Percentiles rank a stretch among this genome's conserved stretches.
phyloP scores from a whole-genome alignment of 2,888 invertebrate species.

The Drosophila tripunctata region DNA sequence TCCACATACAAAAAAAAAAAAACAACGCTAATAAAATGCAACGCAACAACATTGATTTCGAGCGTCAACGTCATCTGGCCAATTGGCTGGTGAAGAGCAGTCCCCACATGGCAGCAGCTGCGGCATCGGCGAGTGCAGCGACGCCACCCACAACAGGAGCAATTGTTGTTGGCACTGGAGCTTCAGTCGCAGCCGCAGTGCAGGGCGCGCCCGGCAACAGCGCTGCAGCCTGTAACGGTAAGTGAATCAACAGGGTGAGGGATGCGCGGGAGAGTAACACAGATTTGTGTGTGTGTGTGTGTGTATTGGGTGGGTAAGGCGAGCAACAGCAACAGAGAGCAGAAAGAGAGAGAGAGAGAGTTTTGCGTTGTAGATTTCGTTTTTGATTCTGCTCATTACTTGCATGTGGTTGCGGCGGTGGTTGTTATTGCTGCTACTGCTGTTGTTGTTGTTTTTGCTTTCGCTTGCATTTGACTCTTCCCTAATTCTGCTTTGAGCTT shows the following conservation, averaged over 20 bases:
- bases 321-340: conserved; percentile 42
- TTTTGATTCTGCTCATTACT: conserved; percentile 30
- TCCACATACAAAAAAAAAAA: too few species aligned
- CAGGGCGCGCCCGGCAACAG: conserved; percentile 64
- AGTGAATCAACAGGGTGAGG: conserved; percentile 51
- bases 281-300: conserved; percentile 19
- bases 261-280: conserved; percentile 11
- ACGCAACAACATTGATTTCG: conserved; percentile 84
- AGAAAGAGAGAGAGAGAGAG: conserved; percentile 25
- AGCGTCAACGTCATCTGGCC: conserved; percentile 84
- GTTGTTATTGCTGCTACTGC: conserved; percentile 24
- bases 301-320: conserved; percentile 10
- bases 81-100: conserved; percentile 85
- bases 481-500: conserved; percentile 23
- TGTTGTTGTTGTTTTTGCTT: conserved; percentile 24
- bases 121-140: conserved; percentile 66
- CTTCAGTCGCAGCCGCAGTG: conserved; percentile 36
- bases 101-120: conserved; percentile 84
- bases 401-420: conserved; percentile 29
- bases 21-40: conserved; percentile 83
- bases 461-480: conserved; percentile 34
- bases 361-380: conserved; percentile 31
- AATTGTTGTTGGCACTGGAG: conserved; percentile 37
- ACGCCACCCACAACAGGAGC: conserved; percentile 50
- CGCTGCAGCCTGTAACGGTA: conserved; percentile 74